Percentiles rank a stretch among this genome's conserved stretches.
Conservation (phyloP, 1,140 invertebrate genomes). For the Drosophila bocki region DNA sequence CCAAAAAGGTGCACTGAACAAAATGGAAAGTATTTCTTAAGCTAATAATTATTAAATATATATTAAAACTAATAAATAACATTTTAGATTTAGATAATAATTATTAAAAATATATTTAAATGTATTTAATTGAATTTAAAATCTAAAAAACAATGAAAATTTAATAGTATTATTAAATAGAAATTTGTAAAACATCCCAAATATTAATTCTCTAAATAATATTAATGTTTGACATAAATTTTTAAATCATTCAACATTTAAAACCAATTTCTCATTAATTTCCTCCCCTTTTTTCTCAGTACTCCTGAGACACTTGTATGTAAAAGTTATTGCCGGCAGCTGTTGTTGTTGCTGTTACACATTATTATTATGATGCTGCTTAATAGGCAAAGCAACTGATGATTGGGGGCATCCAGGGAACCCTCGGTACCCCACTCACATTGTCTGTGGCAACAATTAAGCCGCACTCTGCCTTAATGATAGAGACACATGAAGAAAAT, state of each 20-base stretch:
- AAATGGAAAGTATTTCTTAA: not conserved
- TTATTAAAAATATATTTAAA: too few species aligned
- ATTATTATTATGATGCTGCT: constrained; percentile 80
- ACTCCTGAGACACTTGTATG: constrained; percentile 8
- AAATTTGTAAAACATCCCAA: too few species aligned
- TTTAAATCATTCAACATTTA: too few species aligned
- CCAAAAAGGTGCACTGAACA: constrained; percentile 1
- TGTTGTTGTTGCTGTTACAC: constrained; percentile 74
- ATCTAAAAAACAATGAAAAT: too few species aligned
- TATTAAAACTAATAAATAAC: not conserved
- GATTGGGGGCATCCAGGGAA: not conserved
- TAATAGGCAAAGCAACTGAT: constrained; percentile 56
- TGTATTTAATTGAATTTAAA: too few species aligned
- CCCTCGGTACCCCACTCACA: constrained; percentile 11
- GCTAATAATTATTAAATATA: not conserved
- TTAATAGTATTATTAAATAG: too few species aligned
- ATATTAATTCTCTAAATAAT: too few species aligned
- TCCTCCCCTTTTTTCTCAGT: not conserved
- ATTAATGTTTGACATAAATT: too few species aligned
- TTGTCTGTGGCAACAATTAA: constrained; percentile 73
- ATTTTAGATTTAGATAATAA: too few species aligned
- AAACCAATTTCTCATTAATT: too few species aligned
- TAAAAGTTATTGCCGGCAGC: constrained; percentile 70
- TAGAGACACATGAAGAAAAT: constrained; percentile 55
- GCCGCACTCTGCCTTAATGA: constrained; percentile 68